Evolutionary conservation across 1,140 invertebrate species (phyloP), one percentile per base, ranked within the genome.

Genomic region (Thaumetopoea pityocampa): DNA sequence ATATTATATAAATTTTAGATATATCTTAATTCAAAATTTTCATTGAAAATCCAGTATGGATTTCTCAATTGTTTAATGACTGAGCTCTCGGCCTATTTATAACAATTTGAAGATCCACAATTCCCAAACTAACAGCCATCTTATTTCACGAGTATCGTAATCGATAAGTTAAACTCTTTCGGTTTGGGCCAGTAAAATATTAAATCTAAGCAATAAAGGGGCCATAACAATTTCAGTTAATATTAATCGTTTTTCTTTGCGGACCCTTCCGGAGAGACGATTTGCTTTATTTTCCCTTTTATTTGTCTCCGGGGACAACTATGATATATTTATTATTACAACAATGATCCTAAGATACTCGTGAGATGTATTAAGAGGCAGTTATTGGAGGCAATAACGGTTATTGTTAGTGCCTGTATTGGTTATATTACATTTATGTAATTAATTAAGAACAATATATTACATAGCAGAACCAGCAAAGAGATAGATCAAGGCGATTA

Each of bases 221-320:
- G 58, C 68, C 42, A 73, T 81, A 76, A 81, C 72, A 69, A 74
- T 82, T 69, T 70, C 69, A 83, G 74, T 83, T 83, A 81, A 83
- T 81, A 81, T 81, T 83, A 83, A 83, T 81, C 77, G 79, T 63
- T 84, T 81, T 83, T 84, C 79, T 81, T 82, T 77, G 62, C 46
- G 57, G 67, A 71, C 79, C 79, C 72, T 74, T 74, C 71, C 67
- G 65, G 38, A 52, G 45, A 52, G 47, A 51, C 63, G 71, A 68
- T 73, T 79, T 74, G 67, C 62, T 81, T 78, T 81, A 77, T 81
- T 76, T 67, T 76, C 63, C 68, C 67, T 77, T 68, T 61, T 72
- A 81, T 81, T 78, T 53, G 61, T 58, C 79, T 66, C 69, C n/a
- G 63, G 55, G 74, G 44, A 76, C 72, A 64, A 77, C 68, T 77